Evolutionary conservation across 2,888 invertebrate genomes (phyloP), one percentile per base, ranked within the genome.

Genomic region (Caenorhabditis imperialis): DNA sequence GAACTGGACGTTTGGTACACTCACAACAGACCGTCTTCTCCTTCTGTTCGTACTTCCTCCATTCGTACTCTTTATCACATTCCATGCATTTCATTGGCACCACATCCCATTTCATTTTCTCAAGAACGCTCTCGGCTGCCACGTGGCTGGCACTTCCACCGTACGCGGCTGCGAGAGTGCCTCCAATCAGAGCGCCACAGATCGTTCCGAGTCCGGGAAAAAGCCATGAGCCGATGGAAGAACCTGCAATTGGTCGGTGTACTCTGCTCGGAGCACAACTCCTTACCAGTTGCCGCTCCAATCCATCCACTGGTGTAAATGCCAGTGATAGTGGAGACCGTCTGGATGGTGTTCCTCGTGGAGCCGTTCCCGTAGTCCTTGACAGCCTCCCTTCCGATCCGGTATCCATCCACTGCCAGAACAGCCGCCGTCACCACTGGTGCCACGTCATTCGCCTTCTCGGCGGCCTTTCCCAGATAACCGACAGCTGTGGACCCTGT

Each of bases 131-230:
- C 16, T 62, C 45, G 2, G 51, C n/a, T 1, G 37, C 51, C 35
- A 25, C 50, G 22, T 50, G 50, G 22, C 51, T 60, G 14, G 18
- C 23, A 4, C 40, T 14, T 30, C 60, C 50, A 20, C 60, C 60
- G 22, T 50, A 50, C 5, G 14, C 6, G 2, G 14, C 60, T 0
- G 10, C 50, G 1, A 51, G 3, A 12, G 6, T 27, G 23, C 44
- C 61, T 1, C 61, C 61, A 8, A 53, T 33, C 4, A 62, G 4
- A 14, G 18, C 51, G 0, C 61, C 61, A 35, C 44, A 44, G 18
- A 62, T 51, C 12, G 61, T 53, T 2, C 61, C 61, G 14, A 62
- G 16, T 10, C 61, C 61, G 12, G 61, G 61, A 10, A 62, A 27
- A 3, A 53, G 3, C 3, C 22, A n/a, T 0, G 51, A 23, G n/a